Conservation (phyloP, 2,888 invertebrate species). For the Tubulanus polymorphus region DNA sequence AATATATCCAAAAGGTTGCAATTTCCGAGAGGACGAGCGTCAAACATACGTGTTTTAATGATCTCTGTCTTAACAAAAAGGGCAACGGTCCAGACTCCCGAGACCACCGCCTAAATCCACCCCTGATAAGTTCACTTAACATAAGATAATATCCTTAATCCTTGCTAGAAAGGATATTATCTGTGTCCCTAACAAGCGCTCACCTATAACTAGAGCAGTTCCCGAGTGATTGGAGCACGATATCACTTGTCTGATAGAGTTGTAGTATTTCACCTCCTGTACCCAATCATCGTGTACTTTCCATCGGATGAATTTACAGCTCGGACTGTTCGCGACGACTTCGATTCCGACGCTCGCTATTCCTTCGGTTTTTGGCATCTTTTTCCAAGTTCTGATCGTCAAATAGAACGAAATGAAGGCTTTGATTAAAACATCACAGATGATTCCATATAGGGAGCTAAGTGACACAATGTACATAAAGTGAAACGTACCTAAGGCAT, state of each 20-base stretch:
- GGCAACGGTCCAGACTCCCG: too few species aligned
- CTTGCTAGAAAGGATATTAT: too few species aligned
- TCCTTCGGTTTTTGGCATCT: slow-evolving; percentile 46
- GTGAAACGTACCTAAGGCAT: slow-evolving; percentile 47
- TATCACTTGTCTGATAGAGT: slow-evolving; percentile 50
- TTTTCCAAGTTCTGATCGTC: slow-evolving; percentile 48
- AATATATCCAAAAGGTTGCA: too few species aligned
- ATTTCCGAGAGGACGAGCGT: too few species aligned
- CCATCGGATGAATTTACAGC: slow-evolving; percentile 50
- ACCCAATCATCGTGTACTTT: slow-evolving; percentile 54
- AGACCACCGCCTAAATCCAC: too few species aligned
- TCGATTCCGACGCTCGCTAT: slow-evolving; percentile 50
- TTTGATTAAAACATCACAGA: background rate
- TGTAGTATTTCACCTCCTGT: slow-evolving; percentile 51
- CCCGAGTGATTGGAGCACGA: slow-evolving; percentile 52
- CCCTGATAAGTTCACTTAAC: too few species aligned
- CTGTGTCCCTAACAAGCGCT: slow-evolving; percentile 15
- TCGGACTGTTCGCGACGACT: slow-evolving; percentile 33
- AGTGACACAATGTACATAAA: too few species aligned
- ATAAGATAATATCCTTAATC: too few species aligned
- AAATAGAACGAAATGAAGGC: slow-evolving; percentile 1
- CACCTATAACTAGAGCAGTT: slow-evolving; percentile 53
- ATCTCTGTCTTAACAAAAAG: too few species aligned
- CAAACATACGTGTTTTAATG: too few species aligned
- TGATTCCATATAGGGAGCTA: background rate